Evolutionary conservation across 2,113 vertebrate species (phyloP).

Genomic region (Campylomormyrus tamandua): DNA sequence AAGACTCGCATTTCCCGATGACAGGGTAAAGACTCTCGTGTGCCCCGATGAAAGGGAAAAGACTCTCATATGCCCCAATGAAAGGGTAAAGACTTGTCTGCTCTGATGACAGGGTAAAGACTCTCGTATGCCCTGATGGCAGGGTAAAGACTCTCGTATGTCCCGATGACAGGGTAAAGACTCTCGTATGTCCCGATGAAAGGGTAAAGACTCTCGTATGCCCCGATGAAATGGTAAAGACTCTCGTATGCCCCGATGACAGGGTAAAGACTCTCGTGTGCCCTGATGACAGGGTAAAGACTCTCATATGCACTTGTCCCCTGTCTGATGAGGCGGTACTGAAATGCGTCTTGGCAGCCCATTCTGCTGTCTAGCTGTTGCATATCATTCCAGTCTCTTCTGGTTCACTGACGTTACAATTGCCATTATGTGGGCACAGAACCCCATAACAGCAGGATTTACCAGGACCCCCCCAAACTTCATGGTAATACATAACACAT

Average conservation of each 20-base stretch:
- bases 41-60: too few species aligned
- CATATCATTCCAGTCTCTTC: background rate
- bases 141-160: background rate
- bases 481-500: background rate
- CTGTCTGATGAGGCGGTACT: background rate
- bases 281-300: background rate
- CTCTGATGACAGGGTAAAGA: too few species aligned
- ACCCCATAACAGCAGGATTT: background rate
- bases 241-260: background rate
- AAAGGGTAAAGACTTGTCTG: too few species aligned
- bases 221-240: background rate
- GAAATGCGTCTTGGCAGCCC: background rate
- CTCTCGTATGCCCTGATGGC: too few species aligned
- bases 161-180: background rate
- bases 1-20: background rate
- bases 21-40: too few species aligned
- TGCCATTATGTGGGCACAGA: background rate
- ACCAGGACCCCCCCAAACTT: background rate
- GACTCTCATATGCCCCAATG: too few species aligned
- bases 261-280: background rate
- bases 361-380: background rate
- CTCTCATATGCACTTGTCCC: background rate
- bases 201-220: too few species aligned
- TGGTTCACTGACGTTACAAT: background rate
- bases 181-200: background rate